Percentiles rank a stretch among this genome's conserved stretches.
Evolutionary conservation across 2,888 invertebrate genomes (phyloP).

Genomic region (Pollenia labialis): DNA sequence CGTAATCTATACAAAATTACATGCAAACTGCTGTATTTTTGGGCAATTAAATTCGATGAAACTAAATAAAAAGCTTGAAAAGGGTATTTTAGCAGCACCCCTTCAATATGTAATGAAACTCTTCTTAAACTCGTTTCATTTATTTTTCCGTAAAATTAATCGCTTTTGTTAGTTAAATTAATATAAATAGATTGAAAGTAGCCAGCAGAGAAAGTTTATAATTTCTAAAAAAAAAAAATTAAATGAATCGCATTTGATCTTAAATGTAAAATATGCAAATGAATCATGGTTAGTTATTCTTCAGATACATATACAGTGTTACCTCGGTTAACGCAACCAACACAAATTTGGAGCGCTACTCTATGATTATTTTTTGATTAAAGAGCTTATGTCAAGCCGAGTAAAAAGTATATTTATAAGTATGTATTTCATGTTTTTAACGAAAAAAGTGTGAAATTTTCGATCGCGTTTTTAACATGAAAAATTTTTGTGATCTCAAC

Average conservation of each 20-base stretch:
- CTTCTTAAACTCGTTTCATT: not conserved
- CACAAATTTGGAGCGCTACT: too few relatives aligned
- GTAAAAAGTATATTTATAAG: too few relatives aligned
- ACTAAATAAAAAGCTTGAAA: not conserved
- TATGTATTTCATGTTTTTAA: too few relatives aligned
- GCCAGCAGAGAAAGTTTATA: conserved; percentile 29
- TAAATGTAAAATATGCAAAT: conserved; percentile 66
- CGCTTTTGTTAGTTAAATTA: conserved; percentile 56
- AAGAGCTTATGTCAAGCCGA: too few relatives aligned
- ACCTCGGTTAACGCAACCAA: too few relatives aligned
- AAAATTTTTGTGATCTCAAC: too few relatives aligned
- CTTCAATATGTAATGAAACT: not conserved
- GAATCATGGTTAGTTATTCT: conserved; percentile 25
- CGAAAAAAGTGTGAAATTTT: too few relatives aligned
- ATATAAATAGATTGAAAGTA: conserved; percentile 46
- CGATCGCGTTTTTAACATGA: too few relatives aligned
- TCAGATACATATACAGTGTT: not conserved
- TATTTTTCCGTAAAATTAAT: conserved; percentile 51
- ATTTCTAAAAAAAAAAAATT: conserved; percentile 21
- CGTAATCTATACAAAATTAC: too few relatives aligned
- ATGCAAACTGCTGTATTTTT: too few relatives aligned
- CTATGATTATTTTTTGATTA: too few relatives aligned
- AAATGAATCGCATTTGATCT: conserved; percentile 48
- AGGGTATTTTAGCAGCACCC: not conserved
- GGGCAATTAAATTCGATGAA: too few relatives aligned